phyloP scores from a whole-genome alignment of 2,797 vertebrate species.

The Pagetopsis macropterus region DNA sequence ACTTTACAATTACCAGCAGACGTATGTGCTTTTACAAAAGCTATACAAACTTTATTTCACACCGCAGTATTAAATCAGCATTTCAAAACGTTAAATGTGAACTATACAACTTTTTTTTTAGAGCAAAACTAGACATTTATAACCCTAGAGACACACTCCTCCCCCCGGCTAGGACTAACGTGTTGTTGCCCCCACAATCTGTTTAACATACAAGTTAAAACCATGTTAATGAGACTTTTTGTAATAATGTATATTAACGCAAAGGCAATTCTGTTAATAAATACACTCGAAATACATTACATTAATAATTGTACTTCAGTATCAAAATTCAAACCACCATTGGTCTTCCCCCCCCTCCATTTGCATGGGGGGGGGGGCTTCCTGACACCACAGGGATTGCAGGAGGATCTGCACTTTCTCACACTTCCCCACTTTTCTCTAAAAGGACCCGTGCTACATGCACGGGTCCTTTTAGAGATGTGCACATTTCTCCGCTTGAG shows the following conservation, averaged over 20 bases:
- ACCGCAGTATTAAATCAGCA: too few relatives aligned
- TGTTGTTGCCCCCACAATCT: not conserved
- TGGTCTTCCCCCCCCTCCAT: not conserved
- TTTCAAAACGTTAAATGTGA: too few relatives aligned
- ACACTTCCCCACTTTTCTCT: conserved; percentile 17
- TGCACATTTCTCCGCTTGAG: conserved; percentile 24
- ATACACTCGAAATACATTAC: not conserved
- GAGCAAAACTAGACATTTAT: too few relatives aligned
- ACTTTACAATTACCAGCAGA: too few relatives aligned
- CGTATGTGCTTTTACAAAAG: too few relatives aligned
- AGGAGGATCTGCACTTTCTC: conserved; percentile 22
- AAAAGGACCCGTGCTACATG: too few relatives aligned
- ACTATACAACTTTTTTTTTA: too few relatives aligned
- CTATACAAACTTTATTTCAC: too few relatives aligned
- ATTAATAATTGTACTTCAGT: not conserved
- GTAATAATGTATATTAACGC: not conserved
- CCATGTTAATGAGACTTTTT: not conserved
- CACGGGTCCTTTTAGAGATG: not conserved
- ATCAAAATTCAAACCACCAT: not conserved
- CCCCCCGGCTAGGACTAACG: not conserved
- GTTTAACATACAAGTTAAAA: not conserved
- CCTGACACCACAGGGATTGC: conserved; percentile 32
- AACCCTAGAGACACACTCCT: not conserved
- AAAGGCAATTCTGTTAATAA: not conserved
- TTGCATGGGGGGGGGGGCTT: not conserved